Percentiles rank a stretch among this genome's conserved stretches.
Conservation (phyloP, 2,797 vertebrate genomes). For the Microcaecilia unicolor region DNA sequence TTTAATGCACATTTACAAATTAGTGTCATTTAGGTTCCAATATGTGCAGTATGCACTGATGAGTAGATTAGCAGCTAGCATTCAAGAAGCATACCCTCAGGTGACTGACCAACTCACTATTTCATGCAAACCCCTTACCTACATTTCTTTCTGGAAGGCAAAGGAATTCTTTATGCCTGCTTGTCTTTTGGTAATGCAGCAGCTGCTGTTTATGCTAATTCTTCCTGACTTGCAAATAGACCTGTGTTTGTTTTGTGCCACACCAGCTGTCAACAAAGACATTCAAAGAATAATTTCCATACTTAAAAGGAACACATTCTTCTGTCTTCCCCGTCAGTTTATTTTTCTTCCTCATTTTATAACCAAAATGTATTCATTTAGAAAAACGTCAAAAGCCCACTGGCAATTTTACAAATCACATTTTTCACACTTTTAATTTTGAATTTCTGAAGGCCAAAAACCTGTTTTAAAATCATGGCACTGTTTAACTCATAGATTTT, state of each 20-base stretch:
- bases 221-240: slow-evolving; percentile 52
- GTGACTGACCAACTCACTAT: slow-evolving; percentile 34
- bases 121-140: slow-evolving; percentile 16
- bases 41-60: no score
- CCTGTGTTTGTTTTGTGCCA: slow-evolving; percentile 48
- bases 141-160: slow-evolving; percentile 32
- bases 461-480: no score
- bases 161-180: slow-evolving; percentile 27
- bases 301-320: slow-evolving; percentile 28
- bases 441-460: no score
- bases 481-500: no score
- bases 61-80: no score
- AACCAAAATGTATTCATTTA: background rate
- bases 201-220: slow-evolving; percentile 57
- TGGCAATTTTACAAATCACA: no score
- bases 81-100: no score
- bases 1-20: no score
- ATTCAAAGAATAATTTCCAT: slow-evolving; percentile 40
- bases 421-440: no score
- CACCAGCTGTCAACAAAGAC: slow-evolving; percentile 52
- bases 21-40: no score
- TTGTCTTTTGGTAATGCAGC: slow-evolving; percentile 22
- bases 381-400: no score
- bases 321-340: slow-evolving; percentile 7
- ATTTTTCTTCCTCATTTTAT: background rate